Evolutionary conservation across 2,113 vertebrate genomes (phyloP), one percentile per base, ranked within the genome.

Genomic region (Collichthys lucidus): DNA sequence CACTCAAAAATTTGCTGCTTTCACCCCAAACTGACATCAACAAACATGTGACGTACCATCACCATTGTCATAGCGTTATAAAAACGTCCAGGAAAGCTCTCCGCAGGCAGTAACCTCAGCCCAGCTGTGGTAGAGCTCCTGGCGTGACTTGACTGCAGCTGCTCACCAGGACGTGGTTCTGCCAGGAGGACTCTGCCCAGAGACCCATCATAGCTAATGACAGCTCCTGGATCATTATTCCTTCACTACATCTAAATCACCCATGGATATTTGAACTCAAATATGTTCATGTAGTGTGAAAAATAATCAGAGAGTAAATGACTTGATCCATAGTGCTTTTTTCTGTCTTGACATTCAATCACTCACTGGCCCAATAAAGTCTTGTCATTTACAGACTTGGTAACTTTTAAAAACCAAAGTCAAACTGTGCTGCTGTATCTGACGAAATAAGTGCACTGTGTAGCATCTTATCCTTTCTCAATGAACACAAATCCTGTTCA

Each of bases 121-220:
- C 42, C 79, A 65, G 69, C 60, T 74, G 76, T 31, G 62, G 35
- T 31, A 6, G 10, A 31, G 11, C 17, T 14, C 24, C 62, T 80
- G 76, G 68, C 62, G 61, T 72, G 67, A 77, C 61, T 75, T 66
- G 76, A 64, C 64, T 50, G 5, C 86, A 60, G 65, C 62, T 70
- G 49, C 72, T 84, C 71, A 74, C 50, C 69, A 71, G 72, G 75
- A 79, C 26, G 5, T 6, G 19, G 73, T 72, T 82, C 69, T 86
- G 77, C 84, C 57, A 74, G 72, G 46, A 68, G n/a, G 42, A 47
- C 42, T 44, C 40, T n/a, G 72, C 35, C 60, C 69, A 59, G 46
- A 76, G 65, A 82, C 62, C 77, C 74, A 67, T 90, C 75, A 71
- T 62, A 84, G 60, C 64, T 83, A 81, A 87, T 61, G 86, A 83